Evolutionary conservation across 1,140 invertebrate genomes (phyloP).

Genomic region (Drosophila insularis): DNA sequence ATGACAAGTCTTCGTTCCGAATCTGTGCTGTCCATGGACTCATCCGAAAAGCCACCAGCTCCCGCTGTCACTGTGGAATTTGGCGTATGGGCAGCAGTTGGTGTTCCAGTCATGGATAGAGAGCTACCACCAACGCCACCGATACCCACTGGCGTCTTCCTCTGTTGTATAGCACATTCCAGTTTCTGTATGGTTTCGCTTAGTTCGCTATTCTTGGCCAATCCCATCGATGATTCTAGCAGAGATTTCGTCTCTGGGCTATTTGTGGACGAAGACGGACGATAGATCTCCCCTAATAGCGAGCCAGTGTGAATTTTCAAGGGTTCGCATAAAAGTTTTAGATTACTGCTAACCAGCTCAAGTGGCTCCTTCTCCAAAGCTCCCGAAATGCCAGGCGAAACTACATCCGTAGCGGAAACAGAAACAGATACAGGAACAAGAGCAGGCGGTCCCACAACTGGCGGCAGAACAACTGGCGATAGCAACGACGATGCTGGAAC

Average conservation of each 20-base stretch:
- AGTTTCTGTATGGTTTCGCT: constrained; percentile 86
- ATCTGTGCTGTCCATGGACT: constrained; percentile 88
- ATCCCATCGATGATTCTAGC: constrained; percentile 69
- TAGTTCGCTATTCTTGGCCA: constrained; percentile 84
- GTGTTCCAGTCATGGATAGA: constrained; percentile 40
- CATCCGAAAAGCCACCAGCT: constrained; percentile 68
- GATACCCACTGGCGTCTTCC: constrained; percentile 68
- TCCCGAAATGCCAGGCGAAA: not conserved
- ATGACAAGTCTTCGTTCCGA: constrained; percentile 87
- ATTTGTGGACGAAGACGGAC: constrained; percentile 46
- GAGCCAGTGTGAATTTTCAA: constrained; percentile 64
- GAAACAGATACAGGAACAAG: not conserved
- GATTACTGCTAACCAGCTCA: constrained; percentile 15
- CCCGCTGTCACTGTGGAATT: constrained; percentile 35
- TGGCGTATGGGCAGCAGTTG: constrained; percentile 49
- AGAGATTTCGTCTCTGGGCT: constrained; percentile 78
- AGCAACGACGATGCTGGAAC: not conserved
- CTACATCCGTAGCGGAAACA: not conserved
- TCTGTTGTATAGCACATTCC: constrained; percentile 78
- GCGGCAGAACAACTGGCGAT: constrained; percentile 14
- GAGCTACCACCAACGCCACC: constrained; percentile 29
- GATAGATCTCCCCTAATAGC: constrained; percentile 34
- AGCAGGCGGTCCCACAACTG: not conserved
- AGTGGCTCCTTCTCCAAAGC: constrained; percentile 11
- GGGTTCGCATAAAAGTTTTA: constrained; percentile 57